Evolutionary conservation across 1,140 invertebrate species (phyloP), one percentile per base, ranked within the genome.

Genomic region (Scylla paramamosain): DNA sequence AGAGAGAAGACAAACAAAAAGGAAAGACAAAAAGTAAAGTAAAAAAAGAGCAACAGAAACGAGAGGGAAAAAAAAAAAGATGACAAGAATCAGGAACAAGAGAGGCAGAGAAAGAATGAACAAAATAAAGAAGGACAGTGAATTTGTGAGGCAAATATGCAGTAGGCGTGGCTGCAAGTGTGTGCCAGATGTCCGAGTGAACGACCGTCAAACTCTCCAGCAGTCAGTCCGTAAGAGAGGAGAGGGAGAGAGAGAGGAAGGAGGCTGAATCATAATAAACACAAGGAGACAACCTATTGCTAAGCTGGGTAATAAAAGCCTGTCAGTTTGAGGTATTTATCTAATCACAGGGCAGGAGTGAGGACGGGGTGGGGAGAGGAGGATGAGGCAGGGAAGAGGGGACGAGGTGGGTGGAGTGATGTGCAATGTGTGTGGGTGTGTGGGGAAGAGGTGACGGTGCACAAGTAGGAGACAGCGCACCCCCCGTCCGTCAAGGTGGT

Each of bases 321-420:
- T 31, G 32, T 39, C 28, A 86, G 84, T 86, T 2, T 86, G 32
- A 86, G n/a, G 84, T 86, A 86, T 31, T 86, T 31, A 86, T 86
- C 28, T 28, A 86, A 29, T 86, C 32, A 28, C 10, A 12, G 0
- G 32, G n/a, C 25, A 86, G 84, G n/a, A 12, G n/a, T 12, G n/a
- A 12, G n/a, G 84, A 77, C 12, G 32, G 12, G 84, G 28, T 1
- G n/a, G 28, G n/a, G 32, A 29, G 32, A 86, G 28, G 25, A 86
- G 84, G 12, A 39, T 12, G n/a, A 86, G n/a, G 84, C 32, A 86
- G 14, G 7, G 77, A 83, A 29, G 29, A 83, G 77, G 77, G 7
- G 29, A 29, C 25, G 25, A 83, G 25, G 25, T 83, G 77, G 77
- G 39, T 39, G 39, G 39, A 39, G 6, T 39, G 39, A 39, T 39